Evolutionary conservation across 2,797 vertebrate genomes (phyloP).

Genomic region (Buceros bicornis): DNA sequence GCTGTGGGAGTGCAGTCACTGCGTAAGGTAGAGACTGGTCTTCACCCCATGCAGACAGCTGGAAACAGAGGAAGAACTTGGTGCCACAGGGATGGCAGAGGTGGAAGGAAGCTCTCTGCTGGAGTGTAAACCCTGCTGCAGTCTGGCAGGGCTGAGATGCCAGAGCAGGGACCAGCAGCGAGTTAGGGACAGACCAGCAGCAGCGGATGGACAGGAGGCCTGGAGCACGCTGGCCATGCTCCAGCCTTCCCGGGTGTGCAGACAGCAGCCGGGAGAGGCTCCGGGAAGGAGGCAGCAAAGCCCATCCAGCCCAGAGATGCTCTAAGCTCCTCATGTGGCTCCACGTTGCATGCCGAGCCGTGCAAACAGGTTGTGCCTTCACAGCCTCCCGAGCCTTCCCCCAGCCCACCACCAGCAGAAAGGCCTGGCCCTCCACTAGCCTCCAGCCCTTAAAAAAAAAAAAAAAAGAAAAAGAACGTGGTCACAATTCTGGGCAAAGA

Average conservation of each 20-base stretch:
- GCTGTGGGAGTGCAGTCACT: background rate
- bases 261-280: background rate
- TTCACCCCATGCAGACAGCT: fast-evolving
- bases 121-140: background rate
- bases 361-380: background rate
- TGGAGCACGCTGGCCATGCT: background rate
- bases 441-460: background rate
- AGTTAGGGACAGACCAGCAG: background rate
- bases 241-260: background rate
- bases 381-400: background rate
- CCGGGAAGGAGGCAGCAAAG: background rate
- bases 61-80: background rate
- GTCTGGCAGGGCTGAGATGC: background rate
- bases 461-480: background rate
- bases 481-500: slow-evolving; percentile 19
- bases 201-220: fast-evolving
- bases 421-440: background rate
- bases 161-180: background rate
- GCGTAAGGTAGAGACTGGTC: background rate
- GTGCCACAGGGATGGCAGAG: background rate
- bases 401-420: background rate
- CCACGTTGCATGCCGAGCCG: background rate
- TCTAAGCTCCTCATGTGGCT: background rate
- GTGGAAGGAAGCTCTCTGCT: background rate
- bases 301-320: background rate